Evolutionary conservation across 2,888 invertebrate species (phyloP), one percentile per base, ranked within the genome.

Genomic region (Iphiclides podalirius): DNA sequence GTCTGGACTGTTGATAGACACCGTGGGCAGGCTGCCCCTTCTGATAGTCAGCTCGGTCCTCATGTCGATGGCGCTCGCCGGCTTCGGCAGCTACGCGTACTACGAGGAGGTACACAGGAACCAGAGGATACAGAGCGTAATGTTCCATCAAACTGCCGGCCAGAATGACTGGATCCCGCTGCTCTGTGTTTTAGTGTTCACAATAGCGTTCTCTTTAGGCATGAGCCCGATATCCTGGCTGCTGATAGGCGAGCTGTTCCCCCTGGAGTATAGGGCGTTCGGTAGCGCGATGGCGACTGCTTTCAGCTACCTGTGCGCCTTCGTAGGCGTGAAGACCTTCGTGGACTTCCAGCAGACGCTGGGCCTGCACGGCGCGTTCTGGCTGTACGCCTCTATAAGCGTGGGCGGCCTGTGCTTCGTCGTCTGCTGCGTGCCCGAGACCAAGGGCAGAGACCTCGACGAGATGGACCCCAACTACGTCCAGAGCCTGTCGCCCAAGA

Each of bases 201-300:
- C 95, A 1, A 93, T 95, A 52, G 95, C 95, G 35, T 95, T 95
- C 71, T 94, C 95, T n/a, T 81, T 96, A 61, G 96, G 96, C 43
- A 95, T 96, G 83, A 95, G 95, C 72, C 96, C 96, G 16, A 95
- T 96, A 69, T 95, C 96, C 20, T 95, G 95, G 94, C 81, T 96
- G 55, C 86, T 96, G 66, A 94, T 95, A 64, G 95, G 94, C 49
- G 95, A 95, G 75, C 81, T 96, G 47, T 95, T 97, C 80, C 94
- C 97, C 40, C 75, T 95, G 52, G 94, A 95, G 74, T 95, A 92
- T 75, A 90, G 95, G 69, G 96, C 96, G n/a, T 90, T 95, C 57
- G 96, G 97, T 0, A 94, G 95, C 53, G 95, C 96, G 26, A 90
- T 97, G 72, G 95, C 96, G 11, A 95, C 96, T 0, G 93, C 95